These are phyloP conservation scores for Rhamnusium bicolor DNA, from an alignment of 2,888 invertebrate species.

Conservation along the genomic window DNA sequence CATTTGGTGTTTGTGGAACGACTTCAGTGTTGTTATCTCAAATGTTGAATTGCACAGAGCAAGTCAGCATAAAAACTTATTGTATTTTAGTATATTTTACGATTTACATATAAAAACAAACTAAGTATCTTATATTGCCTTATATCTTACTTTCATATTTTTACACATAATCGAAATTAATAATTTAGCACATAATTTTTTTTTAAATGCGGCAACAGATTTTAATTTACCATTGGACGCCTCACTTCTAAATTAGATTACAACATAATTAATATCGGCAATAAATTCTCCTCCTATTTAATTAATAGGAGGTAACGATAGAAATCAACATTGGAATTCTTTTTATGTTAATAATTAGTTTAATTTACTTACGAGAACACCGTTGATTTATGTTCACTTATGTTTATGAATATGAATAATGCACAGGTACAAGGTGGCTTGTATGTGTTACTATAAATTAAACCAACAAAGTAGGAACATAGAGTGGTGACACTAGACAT, in stretches of 20 bases:
- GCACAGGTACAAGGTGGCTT: slow-evolving; percentile 6
- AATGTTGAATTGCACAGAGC: no score
- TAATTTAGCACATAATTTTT: no score
- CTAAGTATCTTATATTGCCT: no score
- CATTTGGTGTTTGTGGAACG: no score
- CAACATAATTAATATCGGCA: background rate
- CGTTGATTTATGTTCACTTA: slow-evolving; percentile 3
- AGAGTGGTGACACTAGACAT: background rate
- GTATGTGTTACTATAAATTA: background rate
- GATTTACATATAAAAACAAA: no score
- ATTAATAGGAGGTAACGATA: slow-evolving; percentile 1
- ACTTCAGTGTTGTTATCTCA: no score
- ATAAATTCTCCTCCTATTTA: background rate
- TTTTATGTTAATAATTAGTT: background rate
- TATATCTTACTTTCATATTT: no score
- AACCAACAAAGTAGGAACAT: slow-evolving; percentile 4
- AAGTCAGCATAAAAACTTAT: no score
- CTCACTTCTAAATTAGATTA: background rate
- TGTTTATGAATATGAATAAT: background rate
- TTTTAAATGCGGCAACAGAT: no score
- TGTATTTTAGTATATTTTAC: no score
- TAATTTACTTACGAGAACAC: background rate
- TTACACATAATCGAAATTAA: no score
- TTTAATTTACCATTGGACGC: no score
- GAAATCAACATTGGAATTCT: background rate